Evolutionary conservation across 1,140 invertebrate genomes (phyloP).

Genomic region (Ptiloglossa arizonensis): DNA sequence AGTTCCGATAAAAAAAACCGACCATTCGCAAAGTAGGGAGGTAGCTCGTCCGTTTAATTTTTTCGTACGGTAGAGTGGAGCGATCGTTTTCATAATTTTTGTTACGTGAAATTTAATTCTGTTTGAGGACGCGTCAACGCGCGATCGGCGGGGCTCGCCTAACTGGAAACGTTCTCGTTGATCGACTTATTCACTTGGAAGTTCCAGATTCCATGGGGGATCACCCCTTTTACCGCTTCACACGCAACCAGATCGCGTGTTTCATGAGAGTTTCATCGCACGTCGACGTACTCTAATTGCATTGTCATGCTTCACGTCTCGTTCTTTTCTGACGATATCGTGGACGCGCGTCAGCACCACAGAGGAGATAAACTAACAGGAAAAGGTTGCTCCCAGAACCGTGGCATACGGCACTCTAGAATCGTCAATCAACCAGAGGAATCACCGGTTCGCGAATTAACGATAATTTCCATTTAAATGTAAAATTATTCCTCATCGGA

Average conservation of each 20-base stretch:
- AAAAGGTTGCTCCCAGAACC: neutral
- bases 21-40: too few relatives aligned
- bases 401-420: neutral
- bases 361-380: neutral
- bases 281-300: neutral
- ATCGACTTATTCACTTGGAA: slow-evolving; percentile 11
- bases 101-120: too few relatives aligned
- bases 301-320: neutral
- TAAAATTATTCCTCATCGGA: too few relatives aligned
- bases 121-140: neutral
- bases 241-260: neutral
- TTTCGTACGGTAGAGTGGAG: too few relatives aligned
- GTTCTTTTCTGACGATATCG: neutral
- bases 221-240: neutral
- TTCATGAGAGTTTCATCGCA: neutral
- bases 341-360: neutral
- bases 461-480: too few relatives aligned
- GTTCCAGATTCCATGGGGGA: slow-evolving; percentile 14
- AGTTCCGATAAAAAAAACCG: too few relatives aligned
- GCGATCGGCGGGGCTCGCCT: neutral
- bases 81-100: too few relatives aligned
- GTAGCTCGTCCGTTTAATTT: too few relatives aligned
- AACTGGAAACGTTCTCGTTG: neutral
- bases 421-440: neutral
- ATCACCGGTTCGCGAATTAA: neutral